Conservation (phyloP, 2,888 invertebrate genomes). For the Dolomedes plantarius region DNA sequence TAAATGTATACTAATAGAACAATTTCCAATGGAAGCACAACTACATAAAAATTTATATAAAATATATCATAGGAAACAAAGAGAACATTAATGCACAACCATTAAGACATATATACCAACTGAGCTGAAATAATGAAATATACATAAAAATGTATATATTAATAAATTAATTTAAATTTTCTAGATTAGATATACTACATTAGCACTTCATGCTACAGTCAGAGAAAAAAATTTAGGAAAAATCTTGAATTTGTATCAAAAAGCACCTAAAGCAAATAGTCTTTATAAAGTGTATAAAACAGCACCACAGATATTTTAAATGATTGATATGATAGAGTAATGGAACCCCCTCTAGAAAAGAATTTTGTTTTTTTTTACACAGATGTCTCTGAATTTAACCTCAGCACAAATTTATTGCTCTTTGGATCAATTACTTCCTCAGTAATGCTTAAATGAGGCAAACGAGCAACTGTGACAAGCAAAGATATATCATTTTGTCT, state of each 20-base stretch:
- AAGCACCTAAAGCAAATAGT: not conserved
- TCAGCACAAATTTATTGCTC: slow-evolving; percentile 94
- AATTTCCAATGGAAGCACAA: not conserved
- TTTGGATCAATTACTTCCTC: slow-evolving; percentile 98
- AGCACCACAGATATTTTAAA: not conserved
- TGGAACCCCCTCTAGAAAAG: too few relatives aligned
- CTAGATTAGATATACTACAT: not conserved
- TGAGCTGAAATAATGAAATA: not conserved
- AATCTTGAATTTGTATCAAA: not conserved
- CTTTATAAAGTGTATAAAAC: not conserved
- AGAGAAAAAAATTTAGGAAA: not conserved
- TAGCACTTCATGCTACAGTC: not conserved
- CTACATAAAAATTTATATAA: not conserved
- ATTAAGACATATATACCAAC: not conserved
- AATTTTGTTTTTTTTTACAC: slow-evolving; percentile 83
- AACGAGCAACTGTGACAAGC: slow-evolving; percentile 87
- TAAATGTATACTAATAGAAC: too few relatives aligned
- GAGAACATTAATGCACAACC: not conserved
- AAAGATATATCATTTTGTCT: slow-evolving; percentile 95
- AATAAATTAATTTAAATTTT: not conserved
- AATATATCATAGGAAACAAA: not conserved
- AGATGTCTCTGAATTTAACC: slow-evolving; percentile 96
- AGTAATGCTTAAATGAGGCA: slow-evolving; percentile 95
- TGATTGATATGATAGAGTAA: not conserved
- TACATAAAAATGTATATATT: not conserved